Base-by-base conservation (phyloP, 1,140 invertebrate genomes). In the Drepana arcuata region DNA sequence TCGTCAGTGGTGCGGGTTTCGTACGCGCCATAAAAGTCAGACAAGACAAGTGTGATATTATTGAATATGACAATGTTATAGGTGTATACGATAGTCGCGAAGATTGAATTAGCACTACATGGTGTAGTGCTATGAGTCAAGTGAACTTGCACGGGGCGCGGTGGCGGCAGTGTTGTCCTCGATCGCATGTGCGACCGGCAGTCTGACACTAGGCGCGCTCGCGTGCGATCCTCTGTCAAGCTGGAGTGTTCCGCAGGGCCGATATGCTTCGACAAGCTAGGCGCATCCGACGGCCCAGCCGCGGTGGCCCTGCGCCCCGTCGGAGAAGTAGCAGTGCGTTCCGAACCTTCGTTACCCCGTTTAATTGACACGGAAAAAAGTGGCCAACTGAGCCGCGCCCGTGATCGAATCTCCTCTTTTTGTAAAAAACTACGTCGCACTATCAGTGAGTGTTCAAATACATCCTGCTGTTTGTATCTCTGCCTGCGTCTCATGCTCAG, bases 341-440 rank as follows among this genome's bases (percentile, higher is more conserved):
- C 77, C 37, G 77, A 79, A 55, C 74, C 77, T 30, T 69, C 72
- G 1, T 58, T 81, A 10, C 62, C 73, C 13, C 60, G 69, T 16
- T 55, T 80, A 64, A 61, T 75, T 61, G 74, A 75, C 48, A 52
- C 45, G 12, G 77, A 79, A 27, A 77, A 62, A 48, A 73, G 51
- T 47, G 67, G 72, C 26, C 77, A 79, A 65, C 59, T 77, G 36
- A 75, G 67, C 46, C 61, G 69, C 15, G 74, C 77, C 7, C 69
- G 77, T 45, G 72, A 79, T 48, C 74, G 77, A 25, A 57, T 81
- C 33, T 63, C 70, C 11, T 64, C 72, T 55, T 81, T 79, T 45
- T 81, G 74, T 81, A 77, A 74, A 58, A 81, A 77, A 75, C 61
- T 81, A 12, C 72, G 77, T 23, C 74, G 77, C 43, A 75, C 68